Conservation (phyloP, 2,888 invertebrate species). For the Saturnia japonica region DNA sequence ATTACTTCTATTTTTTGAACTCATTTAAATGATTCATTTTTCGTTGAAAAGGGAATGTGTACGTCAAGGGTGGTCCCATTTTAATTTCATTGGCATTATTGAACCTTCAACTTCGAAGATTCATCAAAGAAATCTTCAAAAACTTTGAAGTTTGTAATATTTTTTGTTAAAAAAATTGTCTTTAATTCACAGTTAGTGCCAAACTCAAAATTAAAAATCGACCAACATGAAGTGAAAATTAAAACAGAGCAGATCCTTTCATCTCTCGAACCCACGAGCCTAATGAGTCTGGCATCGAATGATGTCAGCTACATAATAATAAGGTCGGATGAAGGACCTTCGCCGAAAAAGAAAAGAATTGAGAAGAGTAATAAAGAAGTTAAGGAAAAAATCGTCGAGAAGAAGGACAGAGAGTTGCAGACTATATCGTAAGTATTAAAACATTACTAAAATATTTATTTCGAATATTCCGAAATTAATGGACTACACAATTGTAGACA, state of each 20-base stretch:
- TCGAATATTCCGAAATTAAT: too few relatives aligned
- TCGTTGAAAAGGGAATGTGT: too few relatives aligned
- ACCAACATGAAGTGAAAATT: slow-evolving; percentile 29
- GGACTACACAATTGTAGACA: too few relatives aligned
- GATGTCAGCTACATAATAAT: slow-evolving; percentile 76
- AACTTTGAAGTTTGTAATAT: too few relatives aligned
- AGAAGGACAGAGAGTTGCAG: slow-evolving; percentile 38
- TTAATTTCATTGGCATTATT: too few relatives aligned
- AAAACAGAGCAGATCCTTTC: slow-evolving; percentile 48
- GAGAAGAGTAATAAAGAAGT: slow-evolving; percentile 31
- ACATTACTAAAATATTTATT: too few relatives aligned
- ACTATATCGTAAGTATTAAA: slow-evolving; percentile 51
- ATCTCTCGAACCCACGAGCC: slow-evolving; percentile 47
- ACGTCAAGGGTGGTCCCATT: too few relatives aligned
- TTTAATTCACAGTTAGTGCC: slow-evolving; percentile 19
- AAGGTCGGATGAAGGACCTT: slow-evolving; percentile 37
- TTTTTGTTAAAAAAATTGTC: too few relatives aligned
- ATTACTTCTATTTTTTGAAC: too few relatives aligned
- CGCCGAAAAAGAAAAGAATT: slow-evolving; percentile 28
- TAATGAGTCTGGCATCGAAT: slow-evolving; percentile 51
- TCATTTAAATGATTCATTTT: too few relatives aligned
- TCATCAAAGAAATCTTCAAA: too few relatives aligned
- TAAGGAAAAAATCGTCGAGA: slow-evolving; percentile 21
- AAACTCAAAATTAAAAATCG: slow-evolving; percentile 16
- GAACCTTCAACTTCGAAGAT: too few relatives aligned